A percentile compares a stretch with the other conserved stretches of the same genome.
Conservation (phyloP, 2,797 vertebrate species). For the Amniataba percoides region DNA sequence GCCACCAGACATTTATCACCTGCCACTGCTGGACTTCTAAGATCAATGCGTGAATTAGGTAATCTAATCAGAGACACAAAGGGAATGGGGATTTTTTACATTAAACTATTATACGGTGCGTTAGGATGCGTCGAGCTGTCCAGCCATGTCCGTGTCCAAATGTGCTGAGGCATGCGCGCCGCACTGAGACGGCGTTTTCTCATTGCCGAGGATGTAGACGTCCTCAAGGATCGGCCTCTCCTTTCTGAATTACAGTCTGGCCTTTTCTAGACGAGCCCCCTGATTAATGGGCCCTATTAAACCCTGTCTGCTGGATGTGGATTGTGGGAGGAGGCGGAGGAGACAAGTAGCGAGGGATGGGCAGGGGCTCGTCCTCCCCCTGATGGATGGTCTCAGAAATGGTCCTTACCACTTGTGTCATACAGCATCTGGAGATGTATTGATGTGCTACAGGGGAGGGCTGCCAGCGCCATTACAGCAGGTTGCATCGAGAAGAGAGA, state of each 20-base stretch:
- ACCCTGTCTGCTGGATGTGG: conserved; percentile 71
- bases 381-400: conserved; percentile 83
- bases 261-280: conserved; percentile 59
- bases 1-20: conserved; percentile 59
- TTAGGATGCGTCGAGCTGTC: conserved; percentile 21
- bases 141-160: conserved; percentile 10
- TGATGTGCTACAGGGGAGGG: conserved; percentile 56
- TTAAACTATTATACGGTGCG: neutral
- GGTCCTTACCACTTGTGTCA: conserved; percentile 80
- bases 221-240: conserved; percentile 50
- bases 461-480: conserved; percentile 29
- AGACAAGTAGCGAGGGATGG: conserved; percentile 59
- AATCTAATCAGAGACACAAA: conserved; percentile 32
- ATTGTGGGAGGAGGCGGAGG: conserved; percentile 51
- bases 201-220: conserved; percentile 45
- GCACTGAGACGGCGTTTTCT: conserved; percentile 11
- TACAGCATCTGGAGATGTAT: conserved; percentile 75
- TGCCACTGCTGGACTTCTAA: conserved; percentile 23
- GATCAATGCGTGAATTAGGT: conserved; percentile 47
- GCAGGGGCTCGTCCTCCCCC: conserved; percentile 50
- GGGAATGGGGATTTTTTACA: conserved; percentile 9
- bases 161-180: conserved; percentile 26
- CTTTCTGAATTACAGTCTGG: conserved; percentile 61
- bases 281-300: conserved; percentile 86
- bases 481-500: conserved; percentile 45